Conservation (phyloP, 2,113 vertebrate species). For the Oceanodroma tethys region DNA sequence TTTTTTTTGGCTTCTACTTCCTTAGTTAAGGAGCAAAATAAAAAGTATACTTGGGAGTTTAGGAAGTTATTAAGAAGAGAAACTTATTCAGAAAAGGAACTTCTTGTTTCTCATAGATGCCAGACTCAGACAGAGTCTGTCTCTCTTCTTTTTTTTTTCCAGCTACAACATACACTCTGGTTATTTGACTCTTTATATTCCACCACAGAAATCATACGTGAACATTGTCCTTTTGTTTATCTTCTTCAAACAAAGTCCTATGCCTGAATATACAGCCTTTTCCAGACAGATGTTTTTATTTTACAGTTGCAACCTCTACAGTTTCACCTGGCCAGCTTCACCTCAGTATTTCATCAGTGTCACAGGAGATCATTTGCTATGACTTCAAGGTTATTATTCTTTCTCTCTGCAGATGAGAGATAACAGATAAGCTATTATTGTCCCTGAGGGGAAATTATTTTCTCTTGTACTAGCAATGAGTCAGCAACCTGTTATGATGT, state of each 20-base stretch:
- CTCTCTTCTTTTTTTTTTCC: not conserved
- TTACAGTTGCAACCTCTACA: not conserved
- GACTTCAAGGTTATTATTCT: slow-evolving; percentile 14
- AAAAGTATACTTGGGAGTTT: slow-evolving; percentile 38
- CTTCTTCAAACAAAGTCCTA: not conserved
- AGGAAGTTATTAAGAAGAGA: slow-evolving; percentile 46
- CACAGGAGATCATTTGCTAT: not conserved
- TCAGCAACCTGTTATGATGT: not conserved
- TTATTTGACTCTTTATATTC: not conserved
- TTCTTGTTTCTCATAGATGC: slow-evolving; percentile 32
- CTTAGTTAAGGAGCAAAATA: slow-evolving; percentile 48
- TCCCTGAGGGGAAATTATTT: not conserved
- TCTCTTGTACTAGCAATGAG: not conserved
- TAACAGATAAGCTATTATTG: not conserved
- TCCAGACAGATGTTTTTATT: not conserved
- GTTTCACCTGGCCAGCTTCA: not conserved
- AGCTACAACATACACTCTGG: not conserved
- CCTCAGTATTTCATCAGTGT: not conserved
- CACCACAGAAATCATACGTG: not conserved
- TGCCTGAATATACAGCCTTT: not conserved
- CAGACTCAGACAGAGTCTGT: not conserved
- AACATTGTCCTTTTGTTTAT: not conserved
- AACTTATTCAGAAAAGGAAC: not conserved
- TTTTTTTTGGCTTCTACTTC: slow-evolving; percentile 29
- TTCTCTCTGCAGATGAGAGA: not conserved